Base-by-base conservation (phyloP, 2,113 vertebrate species). In the Oncorhynchus mykiss region DNA sequence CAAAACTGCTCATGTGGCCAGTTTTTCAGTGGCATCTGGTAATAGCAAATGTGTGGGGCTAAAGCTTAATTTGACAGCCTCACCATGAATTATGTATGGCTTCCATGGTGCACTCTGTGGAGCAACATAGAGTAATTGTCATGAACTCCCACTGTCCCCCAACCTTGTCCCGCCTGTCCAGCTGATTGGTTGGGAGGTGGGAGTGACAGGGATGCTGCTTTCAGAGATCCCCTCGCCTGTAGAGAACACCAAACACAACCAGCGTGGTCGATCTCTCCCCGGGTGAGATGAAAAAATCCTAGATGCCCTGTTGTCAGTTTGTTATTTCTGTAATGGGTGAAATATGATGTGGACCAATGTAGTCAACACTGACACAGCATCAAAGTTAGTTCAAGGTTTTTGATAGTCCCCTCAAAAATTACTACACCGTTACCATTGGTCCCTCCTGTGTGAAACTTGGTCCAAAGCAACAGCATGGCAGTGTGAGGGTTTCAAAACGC, bases 41-140 rank as follows among this genome's bases (percentile, higher is more conserved):
- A 54, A 82, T 82, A 66, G 54, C 39, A 48, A 78, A 76, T 49
- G 67, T 72, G 59, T 72, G 65, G 70, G 54, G 77, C 54, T 65
- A 39, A 82, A 72, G 45, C 71, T 78, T 79, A 75, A 79, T 79
- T 79, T 83, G 74, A 67, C 75, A 78, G 70, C 71, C 51, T 62
- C 49, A 18, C 1, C 31, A 76, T 82, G 71, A 76, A 79, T 82
- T 73, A 83, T 83, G 74, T 31, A 76, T 80, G 78, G 45, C 24
- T 22, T 5, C 22, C 62, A 49, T 22, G 5, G 51, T 57, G 78
- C 59, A 71, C 74, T 79, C 49, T 72, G 60, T 27, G 49, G 62
- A 78, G 75, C 34, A 48, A 62, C 25, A 69, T 29, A 69, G 49
- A 74, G 72, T 79, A 79, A 83, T 79, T 83, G 78, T 71, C 25